Base-by-base conservation (phyloP, 1,140 invertebrate species). In the Ptiloglossa arizonensis region DNA sequence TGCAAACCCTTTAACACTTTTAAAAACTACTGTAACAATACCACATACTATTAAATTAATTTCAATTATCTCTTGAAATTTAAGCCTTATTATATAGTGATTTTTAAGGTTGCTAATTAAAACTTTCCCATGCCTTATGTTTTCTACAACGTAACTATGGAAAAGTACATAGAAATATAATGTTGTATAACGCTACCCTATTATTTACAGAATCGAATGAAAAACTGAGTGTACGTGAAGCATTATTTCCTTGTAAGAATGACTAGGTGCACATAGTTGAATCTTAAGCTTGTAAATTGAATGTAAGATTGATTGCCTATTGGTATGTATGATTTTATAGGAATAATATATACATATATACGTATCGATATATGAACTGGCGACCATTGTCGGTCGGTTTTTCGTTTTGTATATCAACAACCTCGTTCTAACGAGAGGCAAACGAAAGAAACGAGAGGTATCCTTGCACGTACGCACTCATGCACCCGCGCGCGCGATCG, bases 321-420 rank as follows among this genome's bases (percentile, higher is more conserved):
- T 41, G 27, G 50, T 44, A 41, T n/a, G 22, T 66, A 57, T 75
- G 41, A 68, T 75, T 75, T 75, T 32, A 35, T 68, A 68, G 44
- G 17, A 8, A 15, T 67, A 75, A 67, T 57, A 74, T 74, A 74
- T 67, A 75, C 63, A 56, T 75, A 68, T 67, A 57, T 75, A 57
- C 22, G 63, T 46, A 75, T 75, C 72, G n/a, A 67, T 5, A 57
- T n/a, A 56, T 9, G 52, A 75, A 24, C 35, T 11, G 19, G 19
- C 60, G 22, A 15, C 11, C 38, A 71, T 62, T 8, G 15, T 35
- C 38, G 29, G 41, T 19, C 44, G 3, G 1, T 11, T 57, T 75
- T 71, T 71, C 68, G 56, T 71, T 71, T 71, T 71, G 68, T 60
- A 60, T 19, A 71, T 71, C 56, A 57, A 48, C 41, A 56, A 69